Conservation (phyloP, 2,113 vertebrate species). For the Bufo bufo region DNA sequence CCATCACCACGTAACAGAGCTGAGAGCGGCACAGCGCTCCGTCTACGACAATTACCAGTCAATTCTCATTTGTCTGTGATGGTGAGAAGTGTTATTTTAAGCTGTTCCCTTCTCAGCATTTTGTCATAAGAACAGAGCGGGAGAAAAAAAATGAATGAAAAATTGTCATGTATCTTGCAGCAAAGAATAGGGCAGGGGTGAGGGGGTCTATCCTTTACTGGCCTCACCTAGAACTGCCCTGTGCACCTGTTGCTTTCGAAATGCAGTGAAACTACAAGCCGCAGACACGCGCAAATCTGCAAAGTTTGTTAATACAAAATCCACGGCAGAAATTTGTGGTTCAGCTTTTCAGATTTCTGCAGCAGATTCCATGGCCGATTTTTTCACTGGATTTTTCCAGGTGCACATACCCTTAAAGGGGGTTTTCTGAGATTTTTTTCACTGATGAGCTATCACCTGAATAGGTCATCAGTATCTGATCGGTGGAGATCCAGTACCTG, state of each 20-base stretch:
- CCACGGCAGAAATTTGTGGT: too few species aligned
- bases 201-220: background rate
- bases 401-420: too few species aligned
- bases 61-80: slow-evolving; percentile 19
- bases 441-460: too few species aligned
- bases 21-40: background rate
- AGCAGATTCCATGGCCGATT: too few species aligned
- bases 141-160: background rate
- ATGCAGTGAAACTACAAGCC: background rate
- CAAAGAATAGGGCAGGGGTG: background rate
- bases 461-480: too few species aligned
- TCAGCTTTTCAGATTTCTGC: too few species aligned
- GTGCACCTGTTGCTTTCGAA: too few species aligned
- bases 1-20: slow-evolving; percentile 22
- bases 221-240: background rate
- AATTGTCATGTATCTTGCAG: background rate
- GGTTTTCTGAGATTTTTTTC: too few species aligned
- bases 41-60: slow-evolving; percentile 49
- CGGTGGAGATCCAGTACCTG: too few species aligned
- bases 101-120: slow-evolving; percentile 32
- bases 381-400: too few species aligned
- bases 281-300: background rate
- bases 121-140: background rate
- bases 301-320: too few species aligned
- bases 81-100: slow-evolving; percentile 25